These are phyloP conservation scores for Ictidomys tridecemlineatus DNA, from an alignment of 2,113 vertebrate genomes.

Conservation along the genomic window DNA sequence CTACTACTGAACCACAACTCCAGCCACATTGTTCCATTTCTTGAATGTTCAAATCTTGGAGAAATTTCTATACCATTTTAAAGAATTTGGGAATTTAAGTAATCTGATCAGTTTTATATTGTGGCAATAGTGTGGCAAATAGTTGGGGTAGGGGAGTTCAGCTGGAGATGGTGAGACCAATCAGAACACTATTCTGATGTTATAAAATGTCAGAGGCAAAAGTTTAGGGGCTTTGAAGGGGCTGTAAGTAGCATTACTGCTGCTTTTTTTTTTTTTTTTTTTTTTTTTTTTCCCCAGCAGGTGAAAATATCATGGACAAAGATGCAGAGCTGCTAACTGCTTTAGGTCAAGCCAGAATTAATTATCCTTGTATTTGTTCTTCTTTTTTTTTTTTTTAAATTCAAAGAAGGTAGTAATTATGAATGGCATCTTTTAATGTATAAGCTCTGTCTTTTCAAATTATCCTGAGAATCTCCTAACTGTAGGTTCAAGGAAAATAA, in stretches of 20 bases:
- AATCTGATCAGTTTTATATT: neutral
- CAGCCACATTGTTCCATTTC: neutral
- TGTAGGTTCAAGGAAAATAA: neutral
- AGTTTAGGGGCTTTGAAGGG: neutral
- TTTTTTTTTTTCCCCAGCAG: neutral
- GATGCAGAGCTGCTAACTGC: neutral
- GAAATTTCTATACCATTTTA: neutral
- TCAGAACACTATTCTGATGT: neutral
- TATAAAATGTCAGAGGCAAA: neutral
- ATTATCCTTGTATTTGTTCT: neutral
- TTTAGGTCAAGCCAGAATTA: neutral
- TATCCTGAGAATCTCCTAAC: neutral
- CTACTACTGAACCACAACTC: no score
- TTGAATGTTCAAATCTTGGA: neutral
- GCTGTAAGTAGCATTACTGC: neutral
- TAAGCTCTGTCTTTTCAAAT: neutral
- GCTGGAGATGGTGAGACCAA: neutral
- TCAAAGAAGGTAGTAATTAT: neutral
- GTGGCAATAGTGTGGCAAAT: neutral
- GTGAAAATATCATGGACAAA: neutral
- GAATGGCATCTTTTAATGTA: neutral
- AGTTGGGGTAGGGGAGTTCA: neutral
- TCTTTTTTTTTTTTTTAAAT: neutral
- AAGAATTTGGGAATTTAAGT: neutral
- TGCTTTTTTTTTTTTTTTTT: neutral